Evolutionary conservation across 2,113 vertebrate species (phyloP), one percentile per base, ranked within the genome.

Genomic region (Monarcha castaneiventris): DNA sequence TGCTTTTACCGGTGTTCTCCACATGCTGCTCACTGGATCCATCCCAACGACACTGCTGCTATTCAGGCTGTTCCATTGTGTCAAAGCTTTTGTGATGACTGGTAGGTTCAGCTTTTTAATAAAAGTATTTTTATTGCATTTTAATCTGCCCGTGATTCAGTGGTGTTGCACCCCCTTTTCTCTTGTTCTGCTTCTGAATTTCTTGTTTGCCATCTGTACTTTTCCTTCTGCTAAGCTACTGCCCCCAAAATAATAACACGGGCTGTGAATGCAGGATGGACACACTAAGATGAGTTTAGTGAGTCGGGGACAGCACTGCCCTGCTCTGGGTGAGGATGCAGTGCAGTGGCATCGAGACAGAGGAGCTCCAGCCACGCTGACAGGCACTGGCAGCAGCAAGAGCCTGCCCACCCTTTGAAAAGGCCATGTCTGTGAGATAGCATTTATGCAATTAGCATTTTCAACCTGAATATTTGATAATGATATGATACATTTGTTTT

Each of bases 1-100:
- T 98, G 98, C 54, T 98, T 98, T 91, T 98, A 98, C 89, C 96
- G 82, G 68, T 98, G 98, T 52, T 98, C 98, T 66, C 97, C 98
- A 35, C 35, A 97, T 44, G 92, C 97, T 61, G 94, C 84, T 93
- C 77, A 11, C 84, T 98, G 98, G 98, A 95, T 86, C 89, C 71
- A 96, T 62, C 95, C 87, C 84, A 96, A 73, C 5, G 15, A 93
- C 62, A 33, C 82, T 41, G 95, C 83, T 91, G 97, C 89, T 73
- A 67, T 98, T 69, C 83, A 41, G 58, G 85, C 73, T 55, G 97
- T 97, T 66, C 98, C 98, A 25, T 3, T 98, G 63, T 98, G 98
- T 30, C 84, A 95, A 75, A 95, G 75, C 88, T 98, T 97, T 88
- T 98, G 98, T 87, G 97, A 98, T 82, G 87, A 96, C 87, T 98